Evolutionary conservation across 1,140 invertebrate genomes (phyloP), one percentile per base, ranked within the genome.

Genomic region (Prorops nasuta): DNA sequence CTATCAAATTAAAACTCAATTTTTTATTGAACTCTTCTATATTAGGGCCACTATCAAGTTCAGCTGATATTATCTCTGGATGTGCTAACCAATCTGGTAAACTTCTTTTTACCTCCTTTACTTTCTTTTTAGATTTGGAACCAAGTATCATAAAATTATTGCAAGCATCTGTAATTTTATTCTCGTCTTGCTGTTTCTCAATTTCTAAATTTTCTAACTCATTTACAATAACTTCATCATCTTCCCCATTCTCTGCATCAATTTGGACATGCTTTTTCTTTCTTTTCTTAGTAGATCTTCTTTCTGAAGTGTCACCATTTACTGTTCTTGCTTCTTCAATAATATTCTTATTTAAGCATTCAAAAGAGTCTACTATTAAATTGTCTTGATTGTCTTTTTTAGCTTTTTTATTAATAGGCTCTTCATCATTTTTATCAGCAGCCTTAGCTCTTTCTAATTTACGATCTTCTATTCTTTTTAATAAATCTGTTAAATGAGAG

Each of bases 21-120:
- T 79, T 76, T 14, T 68, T 66, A 51, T 87, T 67, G 18, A 84
- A 78, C 43, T 85, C 79, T 7, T 91, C 76, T 44, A 81, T 73
- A 24, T 58, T 72, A 24, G 80, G 77, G 16, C 84, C 74, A 34
- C 81, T 81, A 56, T 82, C 80, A 38, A 94, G 75, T 73, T 91
- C 83, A 24, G 82, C 79, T 12, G 86, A 84, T 38, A 97, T 83
- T 17, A 90, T 73, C 50, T 81, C 83, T 7, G 94, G 92, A 71
- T 91, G 81, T 1, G 86, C 83, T 21, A 97, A 69, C 95, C 95
- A 98, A 53, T 88, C 77, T 16, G 94, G 94, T 36, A 97, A 72
- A 15, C 90, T 81, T 70, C 90, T 80, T 64, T 84, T 81, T 7
- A 89, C 85, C 76, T 78, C 20, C 37, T 46, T 44, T 9, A 15